Evolutionary conservation across 2,797 vertebrate species (phyloP), one percentile per base, ranked within the genome.

Genomic region (Pseudomugil tenellus): DNA sequence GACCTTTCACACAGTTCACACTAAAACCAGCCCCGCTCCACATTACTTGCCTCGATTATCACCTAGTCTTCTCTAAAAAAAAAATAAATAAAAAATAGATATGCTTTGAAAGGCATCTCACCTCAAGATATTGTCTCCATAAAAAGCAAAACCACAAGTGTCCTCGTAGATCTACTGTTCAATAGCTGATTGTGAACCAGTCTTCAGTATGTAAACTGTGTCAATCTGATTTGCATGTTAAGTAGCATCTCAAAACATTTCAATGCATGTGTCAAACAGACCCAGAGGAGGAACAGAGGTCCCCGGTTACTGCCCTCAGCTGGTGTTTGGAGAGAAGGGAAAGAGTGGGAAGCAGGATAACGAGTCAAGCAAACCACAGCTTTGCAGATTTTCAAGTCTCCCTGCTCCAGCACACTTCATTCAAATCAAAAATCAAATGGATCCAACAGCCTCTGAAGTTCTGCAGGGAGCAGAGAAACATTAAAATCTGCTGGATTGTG

Each of bases 201-300:
- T 12, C 69, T 71, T 74, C 46, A 67, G 58, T 54, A 46, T 61
- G 51, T 46, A 43, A 41, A 37, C 63, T 48, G 73, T 39, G 62
- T 78, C 58, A 26, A 31, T 43, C 71, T 73, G 57, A 87, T 87
- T 81, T 79, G 73, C 88, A 91, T 84, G 70, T 85, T 76, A 84
- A 87, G 76, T 4, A 7, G 64, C 35, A 66, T 63, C 77, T 85
- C 83, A 68, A 74, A 80, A 62, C 59, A 66, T 34, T 62, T 80
- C 77, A 88, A 83, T 72, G 57, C 54, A 17, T 67, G 70, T 75
- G 80, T 84, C 81, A 82, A 79, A 76, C 80, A 79, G 67, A 59
- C 69, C 70, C 6, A 63, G 61, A n/a, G 41, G 12, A 28, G 14
- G 43, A 54, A 48, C 60, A 13, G 35, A 48, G 62, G 68, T 74